Percentiles rank a stretch among this genome's conserved stretches.
Conservation (phyloP, 2,797 vertebrate genomes). For the Eidolon dupreanum region DNA sequence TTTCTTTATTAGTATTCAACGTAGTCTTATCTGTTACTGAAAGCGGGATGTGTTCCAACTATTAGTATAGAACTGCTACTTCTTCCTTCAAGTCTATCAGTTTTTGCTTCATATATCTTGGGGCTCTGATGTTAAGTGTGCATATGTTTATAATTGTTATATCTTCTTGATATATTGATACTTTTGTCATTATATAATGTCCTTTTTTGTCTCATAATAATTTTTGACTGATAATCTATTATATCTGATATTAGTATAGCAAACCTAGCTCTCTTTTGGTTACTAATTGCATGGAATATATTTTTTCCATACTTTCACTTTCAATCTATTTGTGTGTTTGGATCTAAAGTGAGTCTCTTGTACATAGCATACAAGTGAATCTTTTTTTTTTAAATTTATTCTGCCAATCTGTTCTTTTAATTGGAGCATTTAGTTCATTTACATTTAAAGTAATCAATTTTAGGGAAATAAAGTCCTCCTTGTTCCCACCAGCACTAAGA, state of each 20-base stretch:
- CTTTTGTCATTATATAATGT: neutral
- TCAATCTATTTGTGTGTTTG: slow-evolving; percentile 3
- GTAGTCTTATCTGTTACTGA: neutral
- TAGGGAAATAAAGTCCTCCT: neutral
- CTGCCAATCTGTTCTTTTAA: neutral
- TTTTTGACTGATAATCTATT: neutral
- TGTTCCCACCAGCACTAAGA: neutral
- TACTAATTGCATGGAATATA: neutral
- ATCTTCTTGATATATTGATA: neutral
- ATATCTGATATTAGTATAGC: neutral
- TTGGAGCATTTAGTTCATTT: neutral
- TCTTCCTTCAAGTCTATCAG: neutral
- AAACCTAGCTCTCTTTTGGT: neutral
- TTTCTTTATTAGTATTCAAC: neutral
- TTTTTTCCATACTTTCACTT: slow-evolving; percentile 20
- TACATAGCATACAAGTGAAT: neutral
- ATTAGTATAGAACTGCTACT: neutral
- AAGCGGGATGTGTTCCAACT: neutral
- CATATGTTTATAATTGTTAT: neutral
- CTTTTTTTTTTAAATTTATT: neutral
- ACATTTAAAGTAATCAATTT: neutral
- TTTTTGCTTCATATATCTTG: neutral
- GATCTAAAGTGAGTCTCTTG: neutral
- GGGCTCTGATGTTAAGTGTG: neutral
- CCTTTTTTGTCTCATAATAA: neutral